Conservation (phyloP, 2,113 vertebrate genomes). For the Geothlypis trichas region DNA sequence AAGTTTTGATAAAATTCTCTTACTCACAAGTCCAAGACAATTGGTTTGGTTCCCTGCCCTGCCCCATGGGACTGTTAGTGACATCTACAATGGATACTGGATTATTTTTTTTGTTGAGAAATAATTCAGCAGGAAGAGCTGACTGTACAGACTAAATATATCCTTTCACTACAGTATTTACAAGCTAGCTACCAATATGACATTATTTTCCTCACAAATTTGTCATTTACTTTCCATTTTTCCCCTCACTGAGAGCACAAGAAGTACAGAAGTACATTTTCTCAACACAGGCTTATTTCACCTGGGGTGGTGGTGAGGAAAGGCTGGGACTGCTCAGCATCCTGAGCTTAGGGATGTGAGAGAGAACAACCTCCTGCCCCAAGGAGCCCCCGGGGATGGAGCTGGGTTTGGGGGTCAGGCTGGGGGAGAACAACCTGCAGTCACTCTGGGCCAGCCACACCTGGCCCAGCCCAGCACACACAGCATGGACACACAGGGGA, state of each 20-base stretch:
- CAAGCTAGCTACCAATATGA: background rate
- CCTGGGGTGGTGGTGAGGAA: background rate
- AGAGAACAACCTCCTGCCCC: background rate
- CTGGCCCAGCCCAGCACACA: rapidly evolving
- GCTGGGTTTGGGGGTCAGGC: rapidly evolving
- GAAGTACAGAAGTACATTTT: background rate
- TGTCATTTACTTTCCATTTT: background rate
- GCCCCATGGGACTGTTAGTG: background rate
- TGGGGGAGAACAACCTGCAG: background rate
- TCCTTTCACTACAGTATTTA: background rate
- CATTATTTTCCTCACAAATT: background rate
- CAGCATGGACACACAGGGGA: rapidly evolving
- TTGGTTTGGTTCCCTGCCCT: background rate
- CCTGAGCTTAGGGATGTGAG: background rate
- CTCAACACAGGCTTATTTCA: rapidly evolving
- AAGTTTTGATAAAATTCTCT: background rate
- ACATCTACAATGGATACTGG: background rate
- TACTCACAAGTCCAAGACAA: background rate
- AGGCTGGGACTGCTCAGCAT: background rate
- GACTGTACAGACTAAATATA: background rate
- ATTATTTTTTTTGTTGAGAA: background rate
- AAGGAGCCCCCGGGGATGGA: rapidly evolving
- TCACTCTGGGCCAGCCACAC: background rate
- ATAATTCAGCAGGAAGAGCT: background rate
- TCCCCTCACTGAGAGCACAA: background rate